These are phyloP conservation scores for Desmophyllum pertusum DNA, from an alignment of 92 coral and sea anemone genomes.

Conservation along the genomic window DNA sequence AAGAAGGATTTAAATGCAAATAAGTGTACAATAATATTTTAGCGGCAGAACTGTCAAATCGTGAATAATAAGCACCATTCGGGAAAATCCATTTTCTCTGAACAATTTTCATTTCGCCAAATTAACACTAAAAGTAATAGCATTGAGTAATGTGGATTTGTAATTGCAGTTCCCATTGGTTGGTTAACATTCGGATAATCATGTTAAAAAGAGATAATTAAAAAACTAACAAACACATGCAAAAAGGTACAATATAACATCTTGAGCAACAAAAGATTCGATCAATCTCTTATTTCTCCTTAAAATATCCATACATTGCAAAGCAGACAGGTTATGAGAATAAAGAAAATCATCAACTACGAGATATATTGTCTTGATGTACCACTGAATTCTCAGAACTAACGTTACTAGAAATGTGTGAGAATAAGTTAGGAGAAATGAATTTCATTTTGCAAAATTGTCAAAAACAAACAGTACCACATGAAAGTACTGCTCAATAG, in stretches of 20 bases:
- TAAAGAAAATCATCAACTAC: background rate
- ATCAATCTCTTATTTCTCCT: background rate
- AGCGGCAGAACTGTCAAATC: background rate
- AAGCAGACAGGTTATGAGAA: background rate
- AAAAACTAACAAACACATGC: background rate
- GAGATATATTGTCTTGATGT: background rate
- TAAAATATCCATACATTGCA: background rate
- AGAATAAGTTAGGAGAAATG: background rate
- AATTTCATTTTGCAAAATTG: too few relatives aligned
- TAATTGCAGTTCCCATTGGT: background rate
- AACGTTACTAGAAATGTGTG: background rate
- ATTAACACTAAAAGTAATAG: conserved; percentile 2
- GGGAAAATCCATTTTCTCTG: background rate
- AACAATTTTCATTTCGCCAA: conserved; percentile 8
- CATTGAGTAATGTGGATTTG: conserved; percentile 3
- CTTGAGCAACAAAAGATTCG: background rate
- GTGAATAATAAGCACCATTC: conserved; percentile 14
- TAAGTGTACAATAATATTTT: conserved; percentile 14
- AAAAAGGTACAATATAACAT: background rate
- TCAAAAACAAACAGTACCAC: too few relatives aligned
- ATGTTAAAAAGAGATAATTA: background rate
- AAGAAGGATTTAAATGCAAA: conserved; percentile 16
- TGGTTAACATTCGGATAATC: background rate
- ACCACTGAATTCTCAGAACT: background rate
- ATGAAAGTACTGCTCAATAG: too few relatives aligned